A percentile compares a stretch with the other conserved stretches of the same genome.
These are phyloP conservation scores for Rhodinocichla rosea DNA, from an alignment of 2,113 vertebrate species.

Conservation along the genomic window DNA sequence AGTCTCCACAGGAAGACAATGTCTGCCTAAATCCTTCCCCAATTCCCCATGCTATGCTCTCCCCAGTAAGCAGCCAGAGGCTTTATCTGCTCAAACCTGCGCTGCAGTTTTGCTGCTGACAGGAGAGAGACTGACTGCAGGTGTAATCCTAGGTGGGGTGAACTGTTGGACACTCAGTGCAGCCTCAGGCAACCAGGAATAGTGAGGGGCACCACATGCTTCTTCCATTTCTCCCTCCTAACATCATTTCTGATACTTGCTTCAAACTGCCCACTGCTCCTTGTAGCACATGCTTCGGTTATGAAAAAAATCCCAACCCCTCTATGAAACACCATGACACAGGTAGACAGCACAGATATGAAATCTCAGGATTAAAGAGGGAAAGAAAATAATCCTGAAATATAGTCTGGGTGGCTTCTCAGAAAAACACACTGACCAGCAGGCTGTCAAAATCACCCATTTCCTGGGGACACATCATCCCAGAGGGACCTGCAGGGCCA, in stretches of 20 bases:
- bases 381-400: neutral
- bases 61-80: neutral
- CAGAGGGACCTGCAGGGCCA: neutral
- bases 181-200: neutral
- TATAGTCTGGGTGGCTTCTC: neutral
- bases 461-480: neutral
- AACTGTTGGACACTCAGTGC: neutral
- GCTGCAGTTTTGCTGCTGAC: neutral
- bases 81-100: neutral
- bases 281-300: neutral
- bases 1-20: neutral
- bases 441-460: neutral
- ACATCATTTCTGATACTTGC: neutral
- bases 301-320: neutral
- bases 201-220: rapidly evolving
- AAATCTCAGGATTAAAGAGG: neutral
- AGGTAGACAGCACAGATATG: neutral
- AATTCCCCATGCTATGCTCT: rapidly evolving
- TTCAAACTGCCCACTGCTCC: neutral
- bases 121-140: neutral
- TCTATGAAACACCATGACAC: neutral
- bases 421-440: neutral
- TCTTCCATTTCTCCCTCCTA: neutral
- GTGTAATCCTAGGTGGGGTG: neutral
- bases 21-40: neutral